Evolutionary conservation across 2,797 vertebrate species (phyloP).

Genomic region (Myotis myotis): DNA sequence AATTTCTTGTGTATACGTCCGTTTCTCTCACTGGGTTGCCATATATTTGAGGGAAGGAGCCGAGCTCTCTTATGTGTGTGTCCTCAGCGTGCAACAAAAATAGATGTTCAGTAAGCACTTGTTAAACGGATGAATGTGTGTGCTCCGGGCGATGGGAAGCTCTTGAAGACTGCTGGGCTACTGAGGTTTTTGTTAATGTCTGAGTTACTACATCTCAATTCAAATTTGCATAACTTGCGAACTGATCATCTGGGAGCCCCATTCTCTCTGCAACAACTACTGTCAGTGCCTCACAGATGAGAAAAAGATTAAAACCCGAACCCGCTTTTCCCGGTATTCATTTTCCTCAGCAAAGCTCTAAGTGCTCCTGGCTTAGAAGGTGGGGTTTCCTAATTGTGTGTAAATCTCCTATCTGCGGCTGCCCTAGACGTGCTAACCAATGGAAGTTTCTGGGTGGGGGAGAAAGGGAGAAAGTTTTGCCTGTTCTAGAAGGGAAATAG

Average conservation of each 20-base stretch:
- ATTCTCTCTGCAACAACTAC: background rate
- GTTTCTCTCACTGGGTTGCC: background rate
- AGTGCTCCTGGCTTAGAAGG: conserved; percentile 64
- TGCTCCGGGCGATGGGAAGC: background rate
- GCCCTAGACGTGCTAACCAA: conserved; percentile 76
- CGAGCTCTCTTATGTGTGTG: background rate
- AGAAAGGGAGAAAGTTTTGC: conserved; percentile 79
- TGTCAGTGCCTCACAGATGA: background rate
- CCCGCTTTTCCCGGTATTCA: conserved; percentile 1
- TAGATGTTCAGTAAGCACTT: conserved; percentile 38
- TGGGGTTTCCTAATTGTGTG: conserved; percentile 80
- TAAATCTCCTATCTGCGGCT: conserved; percentile 75
- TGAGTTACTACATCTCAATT: background rate
- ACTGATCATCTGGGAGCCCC: background rate
- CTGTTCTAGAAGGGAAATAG: conserved; percentile 84
- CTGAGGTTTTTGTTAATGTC: background rate
- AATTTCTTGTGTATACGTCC: background rate
- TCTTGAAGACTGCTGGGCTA: background rate
- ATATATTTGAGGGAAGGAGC: background rate
- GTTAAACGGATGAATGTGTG: background rate
- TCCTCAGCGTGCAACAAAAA: background rate
- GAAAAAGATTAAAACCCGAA: conserved; percentile 36
- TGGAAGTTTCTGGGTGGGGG: conserved; percentile 71
- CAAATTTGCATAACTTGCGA: conserved; percentile 37
- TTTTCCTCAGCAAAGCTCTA: conserved; percentile 60